phyloP scores from a whole-genome alignment of 2,113 vertebrate species.

The Dascyllus trimaculatus region DNA sequence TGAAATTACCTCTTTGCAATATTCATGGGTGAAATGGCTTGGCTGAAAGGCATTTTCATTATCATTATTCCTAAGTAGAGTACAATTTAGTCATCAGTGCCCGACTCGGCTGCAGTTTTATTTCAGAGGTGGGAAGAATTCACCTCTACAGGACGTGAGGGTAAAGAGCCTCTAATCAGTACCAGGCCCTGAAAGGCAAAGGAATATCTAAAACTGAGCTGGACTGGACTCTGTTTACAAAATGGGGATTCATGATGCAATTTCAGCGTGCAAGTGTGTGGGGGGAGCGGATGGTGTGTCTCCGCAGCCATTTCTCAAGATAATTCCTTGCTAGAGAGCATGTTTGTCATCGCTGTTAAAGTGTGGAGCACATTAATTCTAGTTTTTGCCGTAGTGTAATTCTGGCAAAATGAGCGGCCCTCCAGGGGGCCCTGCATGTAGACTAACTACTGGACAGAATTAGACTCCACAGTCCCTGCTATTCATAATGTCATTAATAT shows the following conservation, averaged over 20 bases:
- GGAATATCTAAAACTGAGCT: constrained; percentile 44
- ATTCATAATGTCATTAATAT: constrained; percentile 99
- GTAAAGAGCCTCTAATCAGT: constrained; percentile 74
- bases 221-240: constrained; percentile 64
- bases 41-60: constrained; percentile 82
- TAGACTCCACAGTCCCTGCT: constrained; percentile 92
- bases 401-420: constrained; percentile 95
- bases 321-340: constrained; percentile 93
- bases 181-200: constrained; percentile 52
- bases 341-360: constrained; percentile 92
- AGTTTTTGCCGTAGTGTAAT: constrained; percentile 90
- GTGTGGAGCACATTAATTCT: constrained; percentile 98
- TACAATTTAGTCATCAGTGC: constrained; percentile 79
- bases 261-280: constrained; percentile 12
- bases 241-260: constrained; percentile 61
- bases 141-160: constrained; percentile 71
- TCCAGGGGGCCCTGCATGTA: constrained; percentile 91
- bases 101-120: constrained; percentile 46
- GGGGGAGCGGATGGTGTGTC: constrained; percentile 42
- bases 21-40: constrained; percentile 79
- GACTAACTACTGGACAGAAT: constrained; percentile 96
- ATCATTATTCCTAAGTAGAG: constrained; percentile 78
- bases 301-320: constrained; percentile 90
- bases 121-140: constrained; percentile 75
- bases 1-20: constrained; percentile 80